Evolutionary conservation across 2,113 vertebrate genomes (phyloP), one percentile per base, ranked within the genome.

Genomic region (Rhinichthys klamathensis): DNA sequence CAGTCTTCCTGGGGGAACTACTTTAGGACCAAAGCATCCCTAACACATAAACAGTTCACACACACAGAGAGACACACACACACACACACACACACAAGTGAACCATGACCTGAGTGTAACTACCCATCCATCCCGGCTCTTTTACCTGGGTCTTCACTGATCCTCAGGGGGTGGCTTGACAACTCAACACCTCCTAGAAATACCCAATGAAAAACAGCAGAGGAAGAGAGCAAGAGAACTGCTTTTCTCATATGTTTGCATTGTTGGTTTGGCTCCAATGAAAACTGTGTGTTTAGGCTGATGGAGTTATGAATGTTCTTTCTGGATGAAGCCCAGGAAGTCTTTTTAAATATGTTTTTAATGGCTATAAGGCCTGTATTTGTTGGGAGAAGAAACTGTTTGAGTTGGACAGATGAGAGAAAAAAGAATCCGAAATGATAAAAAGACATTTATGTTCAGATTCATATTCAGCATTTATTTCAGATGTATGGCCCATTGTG

Each of bases 321-420:
- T 76, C 85, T 89, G 90, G 89, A 83, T 72, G 51, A 54, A 76
- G 60, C 76, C 80, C 78, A 87, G 80, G 56, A 84, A 88, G 84
- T 85, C 75, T 86, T 88, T 89, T 84, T 86, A 86, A 89, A 79
- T 88, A 56, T 89, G 84, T 91, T 90, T 87, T 90, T 90, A 89
- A 89, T 90, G 90, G 88, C 88, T 35, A 73, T 78, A 69, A 38
- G 58, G 67, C 46, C 84, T 87, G 83, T 82, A 80, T 85, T 61
- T 61, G 69, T 89, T 87, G 85, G 81, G 83, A 82, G 54, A 79
- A 32, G 41, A 51, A 82, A 84, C 61, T 87, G 80, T 89, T 87
- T 90, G 73, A 51, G 77, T 88, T 89, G 89, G 88, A 84, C 38
- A 63, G 58, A 58, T 27, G 86, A 65, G 30, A 51, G 69, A 77